phyloP scores from a whole-genome alignment of 2,113 vertebrate species.

The Sorex fumeus region DNA sequence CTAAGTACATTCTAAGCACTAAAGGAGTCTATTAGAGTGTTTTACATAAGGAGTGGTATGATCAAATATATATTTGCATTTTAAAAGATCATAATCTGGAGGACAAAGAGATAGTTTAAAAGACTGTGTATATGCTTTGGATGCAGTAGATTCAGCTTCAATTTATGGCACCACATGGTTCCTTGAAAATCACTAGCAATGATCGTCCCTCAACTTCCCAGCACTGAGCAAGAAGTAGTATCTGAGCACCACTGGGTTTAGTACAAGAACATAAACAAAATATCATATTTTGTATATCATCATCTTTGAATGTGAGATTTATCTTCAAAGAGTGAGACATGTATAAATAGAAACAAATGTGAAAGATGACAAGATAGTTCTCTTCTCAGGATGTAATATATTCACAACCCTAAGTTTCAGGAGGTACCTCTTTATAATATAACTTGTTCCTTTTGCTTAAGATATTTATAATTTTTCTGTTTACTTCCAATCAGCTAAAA shows the following conservation, averaged over 20 bases:
- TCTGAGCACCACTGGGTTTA: no score
- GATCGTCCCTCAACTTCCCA: no score
- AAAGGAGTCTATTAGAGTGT: not conserved
- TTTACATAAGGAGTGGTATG: slow-evolving; percentile 34
- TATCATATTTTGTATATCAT: slow-evolving; percentile 25
- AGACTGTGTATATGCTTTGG: no score
- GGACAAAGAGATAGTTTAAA: no score
- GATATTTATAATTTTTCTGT: slow-evolving; percentile 43
- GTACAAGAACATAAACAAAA: no score
- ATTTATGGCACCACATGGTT: no score
- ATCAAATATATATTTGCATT: slow-evolving; percentile 12
- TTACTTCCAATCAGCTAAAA: slow-evolving; percentile 29
- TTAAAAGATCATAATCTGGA: slow-evolving; percentile 29
- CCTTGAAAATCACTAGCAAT: no score
- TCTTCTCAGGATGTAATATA: not conserved
- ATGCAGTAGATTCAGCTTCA: no score
- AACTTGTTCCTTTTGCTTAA: slow-evolving; percentile 11
- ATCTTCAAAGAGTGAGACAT: slow-evolving; percentile 59
- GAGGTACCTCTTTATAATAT: slow-evolving; percentile 13
- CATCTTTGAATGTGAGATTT: slow-evolving; percentile 2
- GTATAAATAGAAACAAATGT: slow-evolving; percentile 51
- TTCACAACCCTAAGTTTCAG: not conserved
- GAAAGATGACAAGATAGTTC: not conserved
- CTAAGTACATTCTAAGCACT: slow-evolving; percentile 12
- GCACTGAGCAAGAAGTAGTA: no score